Base-by-base conservation (phyloP, 1,140 invertebrate genomes). In the Oncopeltus fasciatus region DNA sequence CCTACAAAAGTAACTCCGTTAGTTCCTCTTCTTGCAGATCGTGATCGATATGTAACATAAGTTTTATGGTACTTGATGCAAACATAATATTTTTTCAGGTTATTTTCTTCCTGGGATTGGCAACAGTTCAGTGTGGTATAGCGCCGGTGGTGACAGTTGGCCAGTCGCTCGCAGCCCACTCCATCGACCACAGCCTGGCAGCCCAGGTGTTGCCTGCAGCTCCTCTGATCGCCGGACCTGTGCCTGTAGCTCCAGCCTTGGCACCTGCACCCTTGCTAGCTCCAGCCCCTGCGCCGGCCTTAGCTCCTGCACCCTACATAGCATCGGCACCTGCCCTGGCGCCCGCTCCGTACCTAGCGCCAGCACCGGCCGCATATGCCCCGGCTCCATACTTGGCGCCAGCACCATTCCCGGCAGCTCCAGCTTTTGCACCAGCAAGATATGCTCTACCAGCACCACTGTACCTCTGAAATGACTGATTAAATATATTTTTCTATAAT, bases 81-180 rank as follows among this genome's bases (percentile, higher is more conserved):
- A n/a, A n/a, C n/a, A n/a, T n/a, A n/a, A n/a, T n/a, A n/a, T n/a
- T n/a, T n/a, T n/a, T n/a, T n/a, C n/a, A n/a, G n/a, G n/a, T n/a
- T n/a, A n/a, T n/a, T n/a, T n/a, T n/a, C n/a, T n/a, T 60, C n/a
- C n/a, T 31, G 3, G 21, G 33, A 1, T 72, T 77, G 2, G 75
- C 74, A 1, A 71, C 74, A 0, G 72, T 76, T n/a, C 74, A 78
- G n/a, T 73, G 68, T 20, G 79, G 74, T 33, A 71, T 81, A 1
- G 79, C 79, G 1, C 81, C 81, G 0, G 21, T 60, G 2, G 59
- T 60, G 5, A 60, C 59, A 1, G 80, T 80, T 56, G 80, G 79
- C 9, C 77, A 72, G 62, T 82, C 79, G 20, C 82, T 81, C 73
- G 80, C 80, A 28, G 78, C 80, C 0, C 81, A 82, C 66, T 71